Evolutionary conservation across 2,797 vertebrate genomes (phyloP).

Genomic region (Lepus oiostolus): DNA sequence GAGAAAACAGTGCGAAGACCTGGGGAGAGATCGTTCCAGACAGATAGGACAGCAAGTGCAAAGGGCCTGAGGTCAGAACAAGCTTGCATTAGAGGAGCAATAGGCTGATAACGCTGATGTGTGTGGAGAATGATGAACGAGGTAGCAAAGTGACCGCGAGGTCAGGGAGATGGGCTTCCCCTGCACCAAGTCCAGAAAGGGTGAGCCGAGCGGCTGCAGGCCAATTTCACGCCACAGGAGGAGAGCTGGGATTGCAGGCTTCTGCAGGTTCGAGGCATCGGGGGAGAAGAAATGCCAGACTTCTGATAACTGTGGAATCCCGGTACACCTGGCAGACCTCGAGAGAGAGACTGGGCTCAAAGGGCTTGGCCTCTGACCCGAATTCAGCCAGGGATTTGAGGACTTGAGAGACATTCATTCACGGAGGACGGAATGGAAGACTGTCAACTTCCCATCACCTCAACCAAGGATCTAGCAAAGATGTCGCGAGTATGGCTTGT

Average conservation of each 20-base stretch:
- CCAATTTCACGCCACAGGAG: background rate
- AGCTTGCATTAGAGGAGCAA: background rate
- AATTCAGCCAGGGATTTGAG: background rate
- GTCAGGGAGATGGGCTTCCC: background rate
- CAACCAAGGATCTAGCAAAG: too few relatives aligned
- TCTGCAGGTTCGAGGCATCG: background rate
- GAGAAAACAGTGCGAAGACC: background rate
- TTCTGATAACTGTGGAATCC: background rate
- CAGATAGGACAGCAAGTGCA: background rate
- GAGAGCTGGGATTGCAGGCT: background rate
- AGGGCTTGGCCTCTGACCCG: background rate
- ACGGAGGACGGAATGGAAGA: too few relatives aligned
- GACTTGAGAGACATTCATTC: background rate
- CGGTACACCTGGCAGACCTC: background rate
- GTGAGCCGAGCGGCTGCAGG: background rate
- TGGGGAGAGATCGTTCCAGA: background rate
- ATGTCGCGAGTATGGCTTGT: too few relatives aligned
- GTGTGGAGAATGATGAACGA: background rate
- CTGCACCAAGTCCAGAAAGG: background rate
- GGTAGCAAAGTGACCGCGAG: fast-evolving
- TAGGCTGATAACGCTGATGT: background rate
- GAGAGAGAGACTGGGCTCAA: background rate
- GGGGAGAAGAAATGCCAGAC: background rate
- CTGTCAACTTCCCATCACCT: too few relatives aligned
- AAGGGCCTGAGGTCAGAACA: background rate